Percentiles rank a stretch among this genome's conserved stretches.
Evolutionary conservation across 2,888 invertebrate genomes (phyloP).

Genomic region (Chalcosyrphus nemorum): DNA sequence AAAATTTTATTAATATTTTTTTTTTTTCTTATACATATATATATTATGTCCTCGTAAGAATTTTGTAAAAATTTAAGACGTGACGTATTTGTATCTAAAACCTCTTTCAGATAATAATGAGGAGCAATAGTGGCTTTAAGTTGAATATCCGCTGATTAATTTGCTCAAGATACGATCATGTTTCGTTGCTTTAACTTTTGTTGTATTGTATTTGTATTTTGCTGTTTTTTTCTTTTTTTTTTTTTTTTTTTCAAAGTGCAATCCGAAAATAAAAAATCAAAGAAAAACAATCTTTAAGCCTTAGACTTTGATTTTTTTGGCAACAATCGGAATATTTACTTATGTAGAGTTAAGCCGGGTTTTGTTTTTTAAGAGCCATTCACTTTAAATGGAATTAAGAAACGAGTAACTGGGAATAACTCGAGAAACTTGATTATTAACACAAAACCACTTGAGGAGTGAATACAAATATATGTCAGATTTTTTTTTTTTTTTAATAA

Average conservation of each 20-base stretch:
- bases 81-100: slow-evolving; percentile 30
- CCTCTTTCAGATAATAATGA: slow-evolving; percentile 6
- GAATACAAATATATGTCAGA: neutral
- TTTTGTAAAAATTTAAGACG: slow-evolving; percentile 28
- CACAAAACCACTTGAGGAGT: neutral
- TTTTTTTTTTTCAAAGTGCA: neutral
- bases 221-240: neutral
- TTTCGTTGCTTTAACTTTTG: neutral
- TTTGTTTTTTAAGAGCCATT: neutral
- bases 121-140: slow-evolving; percentile 3
- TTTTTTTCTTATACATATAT: neutral
- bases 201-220: too few species aligned
- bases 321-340: neutral
- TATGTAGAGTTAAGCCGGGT: neutral
- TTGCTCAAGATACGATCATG: slow-evolving; percentile 2
- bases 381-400: neutral
- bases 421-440: neutral
- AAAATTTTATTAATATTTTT: slow-evolving; percentile 3
- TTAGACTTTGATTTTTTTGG: slow-evolving; percentile 15
- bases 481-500: neutral
- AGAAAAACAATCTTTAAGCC: neutral
- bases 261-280: neutral
- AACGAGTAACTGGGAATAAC: neutral
- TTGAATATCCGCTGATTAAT: slow-evolving; percentile 32
- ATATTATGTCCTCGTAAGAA: neutral